A percentile compares a stretch with the other conserved stretches of the same genome.
phyloP scores from a whole-genome alignment of 2,113 vertebrate species.

The Aspidoscelis tigris region DNA sequence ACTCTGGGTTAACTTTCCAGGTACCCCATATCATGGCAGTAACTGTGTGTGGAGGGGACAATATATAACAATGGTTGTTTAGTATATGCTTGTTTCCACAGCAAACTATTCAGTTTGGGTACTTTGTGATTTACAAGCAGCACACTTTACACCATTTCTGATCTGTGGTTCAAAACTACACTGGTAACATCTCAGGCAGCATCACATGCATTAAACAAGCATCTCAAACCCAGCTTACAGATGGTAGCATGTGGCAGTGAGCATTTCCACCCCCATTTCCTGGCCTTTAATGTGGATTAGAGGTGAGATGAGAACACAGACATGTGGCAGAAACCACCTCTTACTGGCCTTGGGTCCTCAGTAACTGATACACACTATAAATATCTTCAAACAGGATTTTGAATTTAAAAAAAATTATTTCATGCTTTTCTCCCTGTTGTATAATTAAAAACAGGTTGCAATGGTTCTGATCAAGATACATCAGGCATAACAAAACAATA shows the following conservation, averaged over 20 bases:
- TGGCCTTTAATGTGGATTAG: too few species aligned
- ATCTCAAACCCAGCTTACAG: not conserved
- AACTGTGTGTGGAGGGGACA: constrained; percentile 9
- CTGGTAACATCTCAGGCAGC: constrained; percentile 30
- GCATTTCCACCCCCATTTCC: too few species aligned
- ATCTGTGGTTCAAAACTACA: not conserved
- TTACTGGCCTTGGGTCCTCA: constrained; percentile 20
- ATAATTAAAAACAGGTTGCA: constrained; percentile 27
- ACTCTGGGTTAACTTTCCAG: not conserved
- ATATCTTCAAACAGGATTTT: not conserved
- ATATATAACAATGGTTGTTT: constrained; percentile 2
- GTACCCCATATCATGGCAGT: not conserved
- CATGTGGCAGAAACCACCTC: too few species aligned
- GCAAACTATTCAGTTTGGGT: not conserved
- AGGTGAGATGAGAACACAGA: too few species aligned
- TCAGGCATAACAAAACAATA: constrained; percentile 23
- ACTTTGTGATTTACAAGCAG: constrained; percentile 32
- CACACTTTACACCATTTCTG: constrained; percentile 32
- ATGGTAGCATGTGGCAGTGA: too few species aligned
- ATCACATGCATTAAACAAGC: constrained; percentile 5
- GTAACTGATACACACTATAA: not conserved
- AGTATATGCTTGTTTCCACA: not conserved
- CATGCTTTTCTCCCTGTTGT: not conserved
- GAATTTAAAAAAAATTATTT: too few species aligned
- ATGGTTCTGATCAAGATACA: constrained; percentile 40